phyloP scores from a whole-genome alignment of 2,888 invertebrate genomes.

The Epirrita christyi region DNA sequence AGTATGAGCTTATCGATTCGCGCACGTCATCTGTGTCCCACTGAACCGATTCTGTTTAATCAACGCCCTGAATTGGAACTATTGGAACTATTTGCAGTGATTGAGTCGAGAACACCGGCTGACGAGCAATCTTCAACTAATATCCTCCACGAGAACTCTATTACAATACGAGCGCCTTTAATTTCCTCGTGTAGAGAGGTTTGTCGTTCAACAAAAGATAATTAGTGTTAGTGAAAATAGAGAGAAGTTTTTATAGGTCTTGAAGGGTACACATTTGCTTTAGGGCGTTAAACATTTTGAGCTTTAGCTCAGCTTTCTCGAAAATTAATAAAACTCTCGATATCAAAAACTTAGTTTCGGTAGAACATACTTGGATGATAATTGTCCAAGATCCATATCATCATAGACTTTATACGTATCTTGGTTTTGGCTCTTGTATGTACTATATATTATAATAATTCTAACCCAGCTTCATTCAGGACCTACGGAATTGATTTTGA shows the following conservation, averaged over 20 bases:
- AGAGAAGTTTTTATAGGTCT: background rate
- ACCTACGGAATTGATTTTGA: no score
- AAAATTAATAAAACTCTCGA: no score
- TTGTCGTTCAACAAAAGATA: constrained; percentile 21
- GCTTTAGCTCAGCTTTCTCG: no score
- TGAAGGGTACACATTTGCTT: background rate
- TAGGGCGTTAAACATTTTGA: no score
- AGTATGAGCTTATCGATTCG: constrained; percentile 4
- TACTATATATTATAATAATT: no score
- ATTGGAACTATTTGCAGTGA: constrained; percentile 73
- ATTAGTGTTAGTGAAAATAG: constrained; percentile 13
- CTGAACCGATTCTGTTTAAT: constrained; percentile 81
- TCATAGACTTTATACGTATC: no score
- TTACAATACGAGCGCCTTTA: constrained; percentile 71
- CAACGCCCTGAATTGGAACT: constrained; percentile 70
- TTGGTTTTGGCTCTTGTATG: no score
- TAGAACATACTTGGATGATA: no score
- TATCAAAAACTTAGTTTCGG: no score
- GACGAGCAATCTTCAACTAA: constrained; percentile 83
- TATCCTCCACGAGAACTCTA: constrained; percentile 80
- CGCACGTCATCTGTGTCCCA: constrained; percentile 58
- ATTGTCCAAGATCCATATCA: no score
- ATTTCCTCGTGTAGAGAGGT: constrained; percentile 65
- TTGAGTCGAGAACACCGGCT: constrained; percentile 72
- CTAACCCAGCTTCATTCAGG: no score